These are phyloP conservation scores for Aselliscus stoliczkanus DNA, from an alignment of 2,797 vertebrate genomes.

Conservation along the genomic window DNA sequence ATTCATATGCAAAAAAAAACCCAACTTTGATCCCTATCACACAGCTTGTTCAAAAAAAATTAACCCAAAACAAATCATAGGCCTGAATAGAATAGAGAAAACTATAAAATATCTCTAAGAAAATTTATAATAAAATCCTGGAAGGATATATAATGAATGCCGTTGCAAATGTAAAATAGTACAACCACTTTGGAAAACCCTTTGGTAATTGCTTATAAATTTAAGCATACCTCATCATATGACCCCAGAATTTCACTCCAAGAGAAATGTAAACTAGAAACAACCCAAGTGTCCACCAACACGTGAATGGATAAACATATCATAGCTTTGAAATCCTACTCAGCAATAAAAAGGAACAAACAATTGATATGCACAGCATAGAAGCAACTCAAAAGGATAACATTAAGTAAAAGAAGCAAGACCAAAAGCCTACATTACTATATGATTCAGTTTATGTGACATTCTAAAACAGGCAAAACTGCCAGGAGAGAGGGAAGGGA, in stretches of 20 bases:
- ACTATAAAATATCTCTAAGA: not conserved
- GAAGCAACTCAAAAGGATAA: not conserved
- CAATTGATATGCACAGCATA: not conserved
- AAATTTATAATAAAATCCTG: constrained; percentile 20
- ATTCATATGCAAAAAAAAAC: not conserved
- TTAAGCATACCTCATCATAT: not conserved
- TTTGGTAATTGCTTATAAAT: not conserved
- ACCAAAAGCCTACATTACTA: not conserved
- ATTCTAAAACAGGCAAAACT: not conserved
- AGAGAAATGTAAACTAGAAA: constrained; percentile 23
- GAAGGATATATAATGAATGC: not conserved
- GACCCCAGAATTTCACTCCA: not conserved
- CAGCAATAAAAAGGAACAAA: not conserved
- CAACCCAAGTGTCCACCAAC: not conserved
- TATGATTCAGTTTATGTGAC: not conserved
- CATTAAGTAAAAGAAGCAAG: not conserved
- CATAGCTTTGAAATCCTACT: not conserved
- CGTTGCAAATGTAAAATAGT: not conserved
- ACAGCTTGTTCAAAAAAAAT: not conserved
- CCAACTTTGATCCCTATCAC: not conserved
- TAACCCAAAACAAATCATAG: not conserved
- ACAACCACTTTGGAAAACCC: not conserved
- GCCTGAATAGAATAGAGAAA: not conserved
- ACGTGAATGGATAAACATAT: not conserved
- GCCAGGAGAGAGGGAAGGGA: not conserved